Evolutionary conservation across 1,140 invertebrate species (phyloP), one percentile per base, ranked within the genome.

Genomic region (Rhizoglyphus robini): DNA sequence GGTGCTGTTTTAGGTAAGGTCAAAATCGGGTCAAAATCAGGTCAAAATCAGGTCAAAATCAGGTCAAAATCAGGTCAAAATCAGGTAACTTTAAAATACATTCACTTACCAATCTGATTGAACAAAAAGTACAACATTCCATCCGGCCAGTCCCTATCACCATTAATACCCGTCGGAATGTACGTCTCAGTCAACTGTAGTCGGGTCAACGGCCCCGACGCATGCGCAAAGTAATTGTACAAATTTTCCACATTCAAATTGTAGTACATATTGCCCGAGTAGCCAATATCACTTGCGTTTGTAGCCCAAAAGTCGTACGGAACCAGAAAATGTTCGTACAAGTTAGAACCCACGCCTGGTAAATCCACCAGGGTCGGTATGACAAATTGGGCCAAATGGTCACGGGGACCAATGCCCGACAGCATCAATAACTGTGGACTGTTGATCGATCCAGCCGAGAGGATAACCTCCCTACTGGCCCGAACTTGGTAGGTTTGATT

Each of bases 391-490:
- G 60, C 20, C n/a, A 76, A 54, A 65, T 76, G 75, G 11, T 70
- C 65, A 13, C n/a, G n/a, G n/a, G n/a, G n/a, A n/a, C n/a, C n/a
- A n/a, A n/a, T n/a, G n/a, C n/a, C n/a, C n/a, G n/a, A n/a, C n/a
- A n/a, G n/a, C n/a, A n/a, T n/a, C n/a, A n/a, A n/a, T n/a, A n/a
- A n/a, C n/a, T n/a, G n/a, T 36, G 68, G n/a, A 61, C 15, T 20
- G n/a, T 46, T 23, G 25, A 29, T 20, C 89, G 80, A 0, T n/a
- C 89, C 89, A 0, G 88, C 85, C 0, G 86, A 87, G 51, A 89
- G 74, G 1, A 93, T 81, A 0, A 92, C 81, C 75, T 92, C 89
- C 46, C 83, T 80, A 30, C 83, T 79, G 0, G 86, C 86, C 64
- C 81, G 77, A 0, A 87, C 84, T 18, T 80, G 76, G 32, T 84